Evolutionary conservation across 2,888 invertebrate species (phyloP), one percentile per base, ranked within the genome.

Genomic region (Pollenia labialis): DNA sequence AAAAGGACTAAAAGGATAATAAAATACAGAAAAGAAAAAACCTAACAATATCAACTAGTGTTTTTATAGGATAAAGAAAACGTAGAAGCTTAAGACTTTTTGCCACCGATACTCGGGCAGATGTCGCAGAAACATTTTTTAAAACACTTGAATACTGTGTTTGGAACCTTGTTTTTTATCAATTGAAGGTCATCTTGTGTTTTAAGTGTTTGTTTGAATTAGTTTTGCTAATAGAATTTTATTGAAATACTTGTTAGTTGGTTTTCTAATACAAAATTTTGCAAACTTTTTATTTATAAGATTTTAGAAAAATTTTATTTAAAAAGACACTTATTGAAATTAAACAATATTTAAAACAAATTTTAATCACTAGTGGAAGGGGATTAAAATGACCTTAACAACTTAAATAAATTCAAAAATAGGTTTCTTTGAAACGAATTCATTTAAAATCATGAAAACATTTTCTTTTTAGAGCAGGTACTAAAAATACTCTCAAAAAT

Each of bases 141-240:
- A n/a, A 46, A 54, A 62, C 46, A 71, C 50, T 81, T 56, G 46
- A 40, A 11, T 11, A 8, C 42, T 32, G 46, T 48, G 44, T 46
- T 32, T 32, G 32, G 16, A 42, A 50, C 56, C 66, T 75, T 81
- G n/a, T 77, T 42, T 44, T 42, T 44, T 66, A 50, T 77, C 81
- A 72, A 85, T 66, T 72, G 71, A 81, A 72, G 72, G 71, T 81
- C 71, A 66, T 77, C 52, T 52, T 10, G 14, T 10, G 14, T n/a
- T 54, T 60, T 60, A 81, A 81, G 76, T 81, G 71, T 72, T 76
- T 64, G 42, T 40, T 46, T 8, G 75, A 79, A 80, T 75, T 52
- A 69, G 32, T 62, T 85, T 40, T 81, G 56, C 56, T 60, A 82
- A 81, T 77, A 64, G 50, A 60, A 32, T 71, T 64, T 82, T 32